Conservation (phyloP, 1,140 invertebrate genomes). For the Papilio polyxenes region DNA sequence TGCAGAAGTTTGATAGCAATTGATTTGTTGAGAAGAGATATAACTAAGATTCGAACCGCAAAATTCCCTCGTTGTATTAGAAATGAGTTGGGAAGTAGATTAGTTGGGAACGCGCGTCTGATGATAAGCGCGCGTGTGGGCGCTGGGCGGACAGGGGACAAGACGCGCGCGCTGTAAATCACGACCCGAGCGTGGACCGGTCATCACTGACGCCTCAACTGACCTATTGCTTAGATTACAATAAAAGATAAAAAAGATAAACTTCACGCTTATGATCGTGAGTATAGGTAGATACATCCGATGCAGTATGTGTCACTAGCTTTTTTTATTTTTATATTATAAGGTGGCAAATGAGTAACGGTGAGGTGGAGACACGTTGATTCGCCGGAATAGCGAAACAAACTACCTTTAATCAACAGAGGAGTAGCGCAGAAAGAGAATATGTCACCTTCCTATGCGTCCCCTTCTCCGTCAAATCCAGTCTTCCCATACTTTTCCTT, state of each 20-base stretch:
- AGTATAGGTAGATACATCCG: background rate
- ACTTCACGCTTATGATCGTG: background rate
- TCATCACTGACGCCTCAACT: constrained; percentile 25
- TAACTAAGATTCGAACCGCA: background rate
- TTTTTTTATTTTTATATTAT: too few species aligned
- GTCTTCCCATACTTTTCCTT: too few species aligned
- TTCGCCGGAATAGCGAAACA: too few species aligned
- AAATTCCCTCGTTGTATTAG: background rate
- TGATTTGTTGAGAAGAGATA: constrained; percentile 8
- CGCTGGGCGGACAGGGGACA: constrained; percentile 33
- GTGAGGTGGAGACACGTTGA: too few species aligned
- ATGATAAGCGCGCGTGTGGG: constrained; percentile 30
- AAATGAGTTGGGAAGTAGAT: constrained; percentile 38
- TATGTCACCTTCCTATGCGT: too few species aligned
- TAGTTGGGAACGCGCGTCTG: constrained; percentile 17
- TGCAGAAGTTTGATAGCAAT: constrained; percentile 6
- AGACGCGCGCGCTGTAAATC: constrained; percentile 15
- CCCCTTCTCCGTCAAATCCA: too few species aligned
- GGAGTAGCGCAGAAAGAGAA: too few species aligned
- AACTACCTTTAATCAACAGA: too few species aligned
- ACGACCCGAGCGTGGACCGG: constrained; percentile 19
- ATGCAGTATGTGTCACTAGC: background rate
- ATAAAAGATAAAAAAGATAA: constrained; percentile 16
- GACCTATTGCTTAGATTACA: constrained; percentile 23
- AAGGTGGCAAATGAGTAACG: too few species aligned